A percentile compares a stretch with the other conserved stretches of the same genome.
phyloP scores from a whole-genome alignment of 2,888 invertebrate genomes.

The Ecdyonurus torrentis region DNA sequence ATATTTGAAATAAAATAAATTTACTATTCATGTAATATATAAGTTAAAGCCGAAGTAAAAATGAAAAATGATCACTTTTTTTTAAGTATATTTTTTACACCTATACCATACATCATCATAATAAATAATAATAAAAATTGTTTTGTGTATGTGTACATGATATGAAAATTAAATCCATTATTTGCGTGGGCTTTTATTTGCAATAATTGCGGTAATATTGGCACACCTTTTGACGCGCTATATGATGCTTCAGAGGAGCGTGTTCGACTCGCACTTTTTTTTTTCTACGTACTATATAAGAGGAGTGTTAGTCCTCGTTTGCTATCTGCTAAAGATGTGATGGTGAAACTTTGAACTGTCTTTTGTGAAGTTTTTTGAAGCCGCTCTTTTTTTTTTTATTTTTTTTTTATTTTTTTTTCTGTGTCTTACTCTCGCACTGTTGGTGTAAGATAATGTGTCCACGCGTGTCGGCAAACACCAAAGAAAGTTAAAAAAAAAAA shows the following conservation, averaged over 20 bases:
- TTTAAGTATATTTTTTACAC: too few relatives aligned
- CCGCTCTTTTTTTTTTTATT: too few relatives aligned
- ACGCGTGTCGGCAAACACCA: not conserved
- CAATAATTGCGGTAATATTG: not conserved
- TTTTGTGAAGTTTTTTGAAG: not conserved
- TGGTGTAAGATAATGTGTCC: not conserved
- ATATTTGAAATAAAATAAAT: too few relatives aligned
- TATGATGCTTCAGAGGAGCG: too few relatives aligned
- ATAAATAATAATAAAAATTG: not conserved
- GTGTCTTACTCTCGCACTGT: not conserved
- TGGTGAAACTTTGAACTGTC: not conserved
- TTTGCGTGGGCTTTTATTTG: not conserved
- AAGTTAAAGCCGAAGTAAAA: too few relatives aligned
- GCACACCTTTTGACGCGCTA: not conserved
- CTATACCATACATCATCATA: too few relatives aligned
- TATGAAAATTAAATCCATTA: not conserved
- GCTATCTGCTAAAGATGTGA: not conserved
- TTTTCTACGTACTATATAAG: not conserved
- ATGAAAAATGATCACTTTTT: too few relatives aligned
- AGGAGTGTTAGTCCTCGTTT: not conserved
- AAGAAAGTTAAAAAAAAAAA: not conserved
- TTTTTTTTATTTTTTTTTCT: too few relatives aligned
- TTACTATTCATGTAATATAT: too few relatives aligned
- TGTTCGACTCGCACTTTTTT: not conserved
- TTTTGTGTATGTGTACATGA: not conserved